Evolutionary conservation across 2,113 vertebrate genomes (phyloP).

Genomic region (Hassar affinis): DNA sequence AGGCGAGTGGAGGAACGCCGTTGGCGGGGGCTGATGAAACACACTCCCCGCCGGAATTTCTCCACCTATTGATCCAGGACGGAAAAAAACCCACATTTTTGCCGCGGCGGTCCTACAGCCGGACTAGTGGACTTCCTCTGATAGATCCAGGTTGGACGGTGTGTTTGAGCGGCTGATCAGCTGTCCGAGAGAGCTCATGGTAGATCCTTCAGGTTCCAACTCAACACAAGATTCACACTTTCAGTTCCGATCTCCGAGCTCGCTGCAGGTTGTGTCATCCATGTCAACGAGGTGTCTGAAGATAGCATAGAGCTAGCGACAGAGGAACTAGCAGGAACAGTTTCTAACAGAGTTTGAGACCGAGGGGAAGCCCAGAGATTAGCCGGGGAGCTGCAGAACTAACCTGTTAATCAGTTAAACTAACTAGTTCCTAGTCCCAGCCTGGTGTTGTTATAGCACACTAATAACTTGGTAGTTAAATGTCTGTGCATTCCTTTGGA

Average conservation of each 20-base stretch:
- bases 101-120: not conserved
- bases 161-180: constrained; percentile 10
- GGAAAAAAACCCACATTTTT: not conserved
- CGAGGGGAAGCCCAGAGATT: not conserved
- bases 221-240: not conserved
- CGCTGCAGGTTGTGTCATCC: not conserved
- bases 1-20: constrained; percentile 39
- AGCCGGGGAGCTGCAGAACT: not conserved
- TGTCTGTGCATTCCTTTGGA: not conserved
- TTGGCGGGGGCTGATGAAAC: constrained; percentile 34
- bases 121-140: not conserved
- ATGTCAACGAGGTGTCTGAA: not conserved
- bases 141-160: not conserved
- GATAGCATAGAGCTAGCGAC: not conserved
- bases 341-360: not conserved
- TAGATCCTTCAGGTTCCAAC: not conserved
- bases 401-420: not conserved
- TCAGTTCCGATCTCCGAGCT: not conserved
- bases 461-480: not conserved
- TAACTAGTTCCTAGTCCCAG: not conserved
- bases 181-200: constrained; percentile 38
- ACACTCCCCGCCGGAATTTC: constrained; percentile 10
- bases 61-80: constrained; percentile 1
- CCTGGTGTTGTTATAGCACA: not conserved
- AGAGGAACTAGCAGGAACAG: not conserved